Base-by-base conservation (phyloP, 2,797 vertebrate species). In the Onychomys arenicola region DNA sequence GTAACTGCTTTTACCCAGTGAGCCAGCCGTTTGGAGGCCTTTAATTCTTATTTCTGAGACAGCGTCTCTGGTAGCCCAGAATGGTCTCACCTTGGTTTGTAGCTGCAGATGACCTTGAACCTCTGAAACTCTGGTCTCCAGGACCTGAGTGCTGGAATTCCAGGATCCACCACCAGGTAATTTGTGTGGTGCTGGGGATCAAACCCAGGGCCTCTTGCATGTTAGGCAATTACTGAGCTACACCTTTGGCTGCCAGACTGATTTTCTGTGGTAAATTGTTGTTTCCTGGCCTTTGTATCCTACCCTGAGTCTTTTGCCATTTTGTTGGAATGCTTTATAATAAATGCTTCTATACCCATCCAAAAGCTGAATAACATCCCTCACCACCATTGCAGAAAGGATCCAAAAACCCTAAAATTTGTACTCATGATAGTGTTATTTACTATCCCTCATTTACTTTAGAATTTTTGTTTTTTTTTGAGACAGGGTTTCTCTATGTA, bases 251-350 rank as follows among this genome's bases (percentile, higher is more conserved):
- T 78, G 29, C 55, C 21, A 83, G 43, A 19, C 17, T 57, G 57
- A 83, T 91, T 93, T 96, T 85, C 55, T 91, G 6, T 57, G 57
- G 12, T 92, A 57, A 90, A 73, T 87, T 87, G 57, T 52, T n/a
- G n/a, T 92, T 83, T 32, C n/a, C 77, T 6, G 49, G 80, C 32
- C 6, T 96, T 37, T 96, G 71, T 52, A 84, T 92, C 34, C 71
- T 40, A 75, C 43, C 34, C n/a, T 16, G 25, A n/a, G 34, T 94
- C 55, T 67, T 78, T 86, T 34, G 6, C 65, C 3, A 2, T 91
- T 87, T 88, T 91, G 37, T 43, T 92, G 76, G 29, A 87, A 23
- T 76, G 32, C 17, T 77, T 8, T 34, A 29, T 81, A 67, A 93
- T 63, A n/a, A 81, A 67, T 80, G 49, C 14, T 57, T 88, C 40